Evolutionary conservation across 2,113 vertebrate genomes (phyloP).

Genomic region (Rallus limicola): DNA sequence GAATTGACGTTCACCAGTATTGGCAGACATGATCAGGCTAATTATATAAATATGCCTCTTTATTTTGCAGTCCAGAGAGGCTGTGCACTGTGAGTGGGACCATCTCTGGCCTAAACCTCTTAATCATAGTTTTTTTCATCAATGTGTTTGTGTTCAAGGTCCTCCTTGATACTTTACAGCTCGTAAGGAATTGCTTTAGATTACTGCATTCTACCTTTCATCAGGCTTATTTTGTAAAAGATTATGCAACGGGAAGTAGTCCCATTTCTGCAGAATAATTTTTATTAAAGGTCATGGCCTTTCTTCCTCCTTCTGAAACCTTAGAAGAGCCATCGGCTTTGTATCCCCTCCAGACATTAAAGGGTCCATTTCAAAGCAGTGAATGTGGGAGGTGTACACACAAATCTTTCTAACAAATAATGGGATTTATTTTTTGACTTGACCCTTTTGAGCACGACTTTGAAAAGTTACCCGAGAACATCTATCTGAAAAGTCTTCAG

Average conservation of each 20-base stretch:
- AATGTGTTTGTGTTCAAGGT: neutral
- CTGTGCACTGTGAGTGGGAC: neutral
- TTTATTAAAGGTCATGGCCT: conserved; percentile 14
- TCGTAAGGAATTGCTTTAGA: neutral
- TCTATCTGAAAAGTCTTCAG: conserved; percentile 28
- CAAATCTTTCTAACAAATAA: conserved; percentile 48
- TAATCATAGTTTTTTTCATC: neutral
- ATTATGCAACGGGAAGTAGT: neutral
- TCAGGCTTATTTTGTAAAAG: neutral
- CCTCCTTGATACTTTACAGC: neutral
- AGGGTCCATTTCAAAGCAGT: conserved; percentile 48
- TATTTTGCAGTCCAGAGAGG: neutral
- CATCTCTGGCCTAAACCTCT: neutral
- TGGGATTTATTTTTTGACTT: neutral
- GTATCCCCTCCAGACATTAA: neutral
- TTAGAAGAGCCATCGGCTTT: conserved; percentile 5
- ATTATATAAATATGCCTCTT: neutral
- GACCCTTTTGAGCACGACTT: neutral
- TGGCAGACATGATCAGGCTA: neutral
- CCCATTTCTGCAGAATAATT: conserved; percentile 16
- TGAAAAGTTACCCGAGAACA: conserved; percentile 25
- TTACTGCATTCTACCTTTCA: neutral
- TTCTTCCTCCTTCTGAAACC: conserved; percentile 50
- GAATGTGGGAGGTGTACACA: neutral
- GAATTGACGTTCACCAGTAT: neutral